These are phyloP conservation scores for Caenorhabditis briggsae DNA, from an alignment of 1,140 invertebrate genomes.

Conservation along the genomic window DNA sequence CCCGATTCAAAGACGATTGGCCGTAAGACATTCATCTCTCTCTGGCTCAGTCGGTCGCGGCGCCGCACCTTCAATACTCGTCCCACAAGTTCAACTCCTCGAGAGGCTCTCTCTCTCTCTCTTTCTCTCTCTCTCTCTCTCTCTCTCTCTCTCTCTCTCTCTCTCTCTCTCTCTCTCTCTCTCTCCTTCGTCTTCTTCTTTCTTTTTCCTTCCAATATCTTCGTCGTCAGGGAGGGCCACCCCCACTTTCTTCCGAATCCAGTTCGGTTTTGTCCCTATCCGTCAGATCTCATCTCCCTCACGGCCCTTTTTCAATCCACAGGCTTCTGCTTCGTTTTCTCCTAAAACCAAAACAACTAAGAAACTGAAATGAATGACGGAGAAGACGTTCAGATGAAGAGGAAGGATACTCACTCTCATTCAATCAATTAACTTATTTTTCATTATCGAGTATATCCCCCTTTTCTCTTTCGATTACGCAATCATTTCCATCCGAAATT, in stretches of 20 bases:
- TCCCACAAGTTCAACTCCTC: no score
- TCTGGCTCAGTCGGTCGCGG: no score
- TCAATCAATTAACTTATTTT: constrained; percentile 20
- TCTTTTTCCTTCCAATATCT: constrained; percentile 43
- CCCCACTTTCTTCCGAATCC: constrained; percentile 30
- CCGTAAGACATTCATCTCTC: constrained; percentile 42
- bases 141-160: no score
- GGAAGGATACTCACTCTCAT: constrained; percentile 39
- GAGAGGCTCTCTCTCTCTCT: no score
- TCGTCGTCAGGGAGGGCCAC: constrained; percentile 43
- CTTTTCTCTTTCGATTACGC: constrained; percentile 36
- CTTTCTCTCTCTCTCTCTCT: no score
- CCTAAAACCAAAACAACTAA: constrained; percentile 29
- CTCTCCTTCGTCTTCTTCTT: no score
- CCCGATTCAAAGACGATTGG: constrained; percentile 55
- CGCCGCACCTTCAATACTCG: no score
- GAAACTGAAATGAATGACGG: constrained; percentile 32
- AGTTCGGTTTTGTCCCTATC: constrained; percentile 48
- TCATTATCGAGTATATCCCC: not conserved
- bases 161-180: no score
- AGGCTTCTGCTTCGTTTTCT: not conserved
- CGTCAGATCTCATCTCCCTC: constrained; percentile 48
- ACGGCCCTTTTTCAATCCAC: constrained; percentile 49
- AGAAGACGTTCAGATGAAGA: not conserved
- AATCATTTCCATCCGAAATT: constrained; percentile 23